These are phyloP conservation scores for Dugesia japonica DNA, from an alignment of 2,888 invertebrate genomes.

Conservation along the genomic window DNA sequence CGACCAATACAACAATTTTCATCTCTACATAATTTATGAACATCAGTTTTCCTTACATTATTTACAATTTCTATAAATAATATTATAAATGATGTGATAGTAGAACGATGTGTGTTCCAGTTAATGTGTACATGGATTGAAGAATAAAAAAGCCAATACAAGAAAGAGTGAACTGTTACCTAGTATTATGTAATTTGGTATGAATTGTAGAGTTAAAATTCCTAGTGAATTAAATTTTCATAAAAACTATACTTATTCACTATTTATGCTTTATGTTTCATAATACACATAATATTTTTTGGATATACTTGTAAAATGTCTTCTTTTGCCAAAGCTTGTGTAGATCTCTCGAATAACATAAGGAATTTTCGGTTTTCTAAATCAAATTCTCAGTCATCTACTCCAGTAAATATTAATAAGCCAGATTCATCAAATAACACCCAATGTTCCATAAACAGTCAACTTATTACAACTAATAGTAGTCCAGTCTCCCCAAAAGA, in stretches of 20 bases:
- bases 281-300: neutral
- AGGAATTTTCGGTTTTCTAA: constrained; percentile 38
- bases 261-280: neutral
- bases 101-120: neutral
- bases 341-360: constrained; percentile 47
- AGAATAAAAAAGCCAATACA: constrained; percentile 8
- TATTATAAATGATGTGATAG: neutral
- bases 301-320: constrained; percentile 21
- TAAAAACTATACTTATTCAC: neutral
- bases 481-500: neutral
- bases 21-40: constrained; percentile 8
- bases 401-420: neutral
- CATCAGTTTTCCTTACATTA: constrained; percentile 12
- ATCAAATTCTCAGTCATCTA: neutral
- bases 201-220: neutral
- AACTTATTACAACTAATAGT: neutral
- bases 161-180: neutral
- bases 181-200: constrained; percentile 12
- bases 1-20: neutral
- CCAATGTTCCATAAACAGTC: neutral
- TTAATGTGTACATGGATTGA: neutral
- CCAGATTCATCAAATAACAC: neutral
- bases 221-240: neutral
- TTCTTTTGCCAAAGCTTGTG: constrained; percentile 40
- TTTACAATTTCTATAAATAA: neutral